Conservation (phyloP, 92 coral and sea anemone species). For the Siderastrea siderea region DNA sequence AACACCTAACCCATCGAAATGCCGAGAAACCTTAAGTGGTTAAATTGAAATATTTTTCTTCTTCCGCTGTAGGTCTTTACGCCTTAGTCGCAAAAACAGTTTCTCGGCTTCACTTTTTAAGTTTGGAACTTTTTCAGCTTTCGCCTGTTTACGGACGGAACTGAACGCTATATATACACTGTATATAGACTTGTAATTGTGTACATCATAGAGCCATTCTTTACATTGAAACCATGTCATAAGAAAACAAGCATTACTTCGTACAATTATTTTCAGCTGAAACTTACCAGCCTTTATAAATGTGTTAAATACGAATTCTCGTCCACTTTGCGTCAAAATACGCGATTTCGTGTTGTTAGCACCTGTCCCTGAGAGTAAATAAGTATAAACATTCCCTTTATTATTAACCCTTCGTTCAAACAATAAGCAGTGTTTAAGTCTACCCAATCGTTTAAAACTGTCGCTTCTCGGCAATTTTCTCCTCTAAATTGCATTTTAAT, state of each 20-base stretch:
- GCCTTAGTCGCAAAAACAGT: no score
- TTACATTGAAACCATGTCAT: background rate
- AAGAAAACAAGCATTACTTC: background rate
- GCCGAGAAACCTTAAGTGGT: background rate
- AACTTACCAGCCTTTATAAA: background rate
- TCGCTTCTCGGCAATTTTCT: conserved; percentile 19
- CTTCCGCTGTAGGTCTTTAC: background rate
- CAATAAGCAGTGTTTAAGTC: conserved; percentile 40
- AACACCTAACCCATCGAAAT: background rate
- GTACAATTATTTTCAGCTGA: background rate
- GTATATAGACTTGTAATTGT: background rate
- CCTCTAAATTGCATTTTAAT: conserved; percentile 26
- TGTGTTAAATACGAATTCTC: conserved; percentile 7
- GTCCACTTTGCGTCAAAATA: background rate
- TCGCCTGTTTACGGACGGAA: background rate
- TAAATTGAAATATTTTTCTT: background rate
- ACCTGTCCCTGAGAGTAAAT: conserved; percentile 29
- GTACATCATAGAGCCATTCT: no score
- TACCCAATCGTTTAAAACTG: conserved; percentile 25
- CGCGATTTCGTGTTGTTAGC: conserved; percentile 22
- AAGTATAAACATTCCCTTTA: conserved; percentile 26
- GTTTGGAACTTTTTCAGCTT: background rate
- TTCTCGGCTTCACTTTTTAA: background rate
- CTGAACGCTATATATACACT: background rate
- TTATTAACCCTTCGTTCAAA: conserved; percentile 31